These are phyloP conservation scores for Amblyjoppa fuscipennis DNA, from an alignment of 2,888 invertebrate species.

Conservation along the genomic window DNA sequence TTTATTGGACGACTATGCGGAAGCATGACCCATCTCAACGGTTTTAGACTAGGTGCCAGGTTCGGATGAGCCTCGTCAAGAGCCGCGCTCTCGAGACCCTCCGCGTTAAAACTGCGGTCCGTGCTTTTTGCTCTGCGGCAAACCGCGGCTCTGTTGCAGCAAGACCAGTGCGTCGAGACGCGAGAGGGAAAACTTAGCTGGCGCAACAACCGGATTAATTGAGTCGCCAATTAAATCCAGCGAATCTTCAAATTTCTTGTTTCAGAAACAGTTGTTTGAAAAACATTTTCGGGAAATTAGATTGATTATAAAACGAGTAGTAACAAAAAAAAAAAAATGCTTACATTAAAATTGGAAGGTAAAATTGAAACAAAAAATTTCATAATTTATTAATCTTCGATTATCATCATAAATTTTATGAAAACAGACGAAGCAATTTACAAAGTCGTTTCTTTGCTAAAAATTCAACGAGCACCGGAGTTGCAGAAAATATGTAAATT, in stretches of 20 bases:
- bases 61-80: slow-evolving; percentile 58
- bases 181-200: background rate
- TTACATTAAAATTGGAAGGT: no score
- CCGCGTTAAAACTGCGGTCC: background rate
- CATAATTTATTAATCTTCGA: no score
- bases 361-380: no score
- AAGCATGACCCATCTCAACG: slow-evolving; percentile 75
- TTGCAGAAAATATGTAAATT: no score
- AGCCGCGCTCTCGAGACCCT: slow-evolving; percentile 15
- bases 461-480: no score
- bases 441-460: no score
- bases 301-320: background rate
- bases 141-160: slow-evolving; percentile 7
- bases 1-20: slow-evolving; percentile 75
- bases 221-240: slow-evolving; percentile 2
- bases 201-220: background rate
- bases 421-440: no score
- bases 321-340: background rate
- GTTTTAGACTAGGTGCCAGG: slow-evolving; percentile 74
- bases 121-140: background rate
- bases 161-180: slow-evolving; percentile 1
- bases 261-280: no score
- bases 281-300: background rate
- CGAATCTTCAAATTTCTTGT: no score
- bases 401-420: no score